Evolutionary conservation across 2,113 vertebrate genomes (phyloP).

Genomic region (Oxygymnocypris stewartii): DNA sequence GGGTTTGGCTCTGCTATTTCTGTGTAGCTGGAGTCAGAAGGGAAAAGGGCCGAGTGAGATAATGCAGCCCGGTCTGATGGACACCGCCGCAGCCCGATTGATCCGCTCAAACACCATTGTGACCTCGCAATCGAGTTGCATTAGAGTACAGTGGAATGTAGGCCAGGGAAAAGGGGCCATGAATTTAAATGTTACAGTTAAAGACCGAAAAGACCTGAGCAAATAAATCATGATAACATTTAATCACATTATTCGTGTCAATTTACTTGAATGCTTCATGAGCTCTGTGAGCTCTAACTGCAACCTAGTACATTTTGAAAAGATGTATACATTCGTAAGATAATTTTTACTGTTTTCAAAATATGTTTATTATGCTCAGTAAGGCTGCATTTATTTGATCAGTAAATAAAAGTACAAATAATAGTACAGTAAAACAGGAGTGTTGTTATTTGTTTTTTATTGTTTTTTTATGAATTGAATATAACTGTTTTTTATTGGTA

Average conservation of each 20-base stretch:
- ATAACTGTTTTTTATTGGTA: neutral
- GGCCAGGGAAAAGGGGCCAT: slow-evolving; percentile 38
- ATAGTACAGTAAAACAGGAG: neutral
- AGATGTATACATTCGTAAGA: neutral
- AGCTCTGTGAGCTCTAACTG: neutral
- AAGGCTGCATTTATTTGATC: neutral
- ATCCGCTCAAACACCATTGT: slow-evolving; percentile 56
- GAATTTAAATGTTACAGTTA: slow-evolving; percentile 33
- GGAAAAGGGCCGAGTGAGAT: slow-evolving; percentile 56
- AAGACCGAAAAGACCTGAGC: neutral
- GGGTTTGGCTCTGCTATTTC: slow-evolving; percentile 35
- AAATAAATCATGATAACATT: slow-evolving; percentile 39
- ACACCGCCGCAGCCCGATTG: slow-evolving; percentile 56
- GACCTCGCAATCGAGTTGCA: slow-evolving; percentile 56
- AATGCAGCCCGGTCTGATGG: slow-evolving; percentile 56
- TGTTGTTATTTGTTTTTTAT: neutral
- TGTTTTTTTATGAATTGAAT: neutral
- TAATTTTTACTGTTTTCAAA: neutral
- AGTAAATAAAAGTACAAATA: neutral
- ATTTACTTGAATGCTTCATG: slow-evolving; percentile 23
- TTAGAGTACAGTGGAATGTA: slow-evolving; percentile 41
- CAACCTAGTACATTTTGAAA: neutral
- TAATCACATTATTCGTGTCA: neutral
- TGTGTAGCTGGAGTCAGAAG: slow-evolving; percentile 40
- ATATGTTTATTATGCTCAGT: neutral